These are phyloP conservation scores for Amazona vittata DNA, from an alignment of 2,113 vertebrate genomes.

Conservation along the genomic window DNA sequence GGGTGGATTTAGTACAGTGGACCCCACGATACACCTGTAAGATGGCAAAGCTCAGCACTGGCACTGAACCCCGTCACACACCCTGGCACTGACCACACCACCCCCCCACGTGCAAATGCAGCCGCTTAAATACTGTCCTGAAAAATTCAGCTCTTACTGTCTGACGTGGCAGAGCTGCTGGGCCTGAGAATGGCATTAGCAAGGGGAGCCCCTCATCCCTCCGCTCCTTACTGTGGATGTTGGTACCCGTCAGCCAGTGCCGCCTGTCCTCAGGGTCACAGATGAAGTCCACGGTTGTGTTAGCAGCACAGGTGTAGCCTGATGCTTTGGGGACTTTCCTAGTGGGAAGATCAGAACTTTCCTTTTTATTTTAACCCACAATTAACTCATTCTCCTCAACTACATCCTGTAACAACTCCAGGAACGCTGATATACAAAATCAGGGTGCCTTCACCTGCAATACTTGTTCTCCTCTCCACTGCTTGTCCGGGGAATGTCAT, in stretches of 20 bases:
- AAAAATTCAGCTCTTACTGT: background rate
- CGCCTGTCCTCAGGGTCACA: background rate
- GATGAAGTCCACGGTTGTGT: background rate
- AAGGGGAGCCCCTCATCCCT: background rate
- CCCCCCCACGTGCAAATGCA: background rate
- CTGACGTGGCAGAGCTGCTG: background rate
- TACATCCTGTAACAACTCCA: background rate
- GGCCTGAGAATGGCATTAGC: accelerated
- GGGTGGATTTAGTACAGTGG: too few relatives aligned
- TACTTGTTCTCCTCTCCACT: background rate
- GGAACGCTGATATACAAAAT: background rate
- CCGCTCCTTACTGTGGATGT: background rate
- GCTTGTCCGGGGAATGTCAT: background rate
- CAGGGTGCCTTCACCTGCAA: background rate
- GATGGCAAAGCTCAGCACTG: background rate
- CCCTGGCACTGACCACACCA: background rate
- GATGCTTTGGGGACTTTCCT: background rate
- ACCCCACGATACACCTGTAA: background rate
- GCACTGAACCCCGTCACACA: background rate
- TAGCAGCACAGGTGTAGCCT: background rate
- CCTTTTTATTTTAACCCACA: background rate
- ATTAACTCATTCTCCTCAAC: background rate
- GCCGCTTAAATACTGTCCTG: background rate
- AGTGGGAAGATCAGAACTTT: background rate
- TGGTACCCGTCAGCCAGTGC: background rate